phyloP scores from a whole-genome alignment of 2,797 vertebrate genomes.

The Etheostoma nigrum region DNA sequence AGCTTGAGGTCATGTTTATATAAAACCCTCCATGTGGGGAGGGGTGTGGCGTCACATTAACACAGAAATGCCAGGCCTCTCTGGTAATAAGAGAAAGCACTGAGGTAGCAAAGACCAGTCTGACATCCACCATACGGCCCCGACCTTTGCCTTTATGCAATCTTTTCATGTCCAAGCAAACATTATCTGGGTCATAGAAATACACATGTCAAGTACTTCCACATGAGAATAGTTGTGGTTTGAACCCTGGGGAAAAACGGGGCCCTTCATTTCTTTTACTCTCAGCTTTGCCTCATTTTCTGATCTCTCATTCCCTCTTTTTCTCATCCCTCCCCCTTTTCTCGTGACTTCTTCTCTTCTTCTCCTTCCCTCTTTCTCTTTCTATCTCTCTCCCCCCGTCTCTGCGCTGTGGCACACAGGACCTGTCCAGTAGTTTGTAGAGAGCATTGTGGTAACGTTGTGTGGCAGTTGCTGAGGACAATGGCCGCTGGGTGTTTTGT shows the following conservation, averaged over 20 bases:
- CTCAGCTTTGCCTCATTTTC: conserved; percentile 6
- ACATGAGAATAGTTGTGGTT: conserved; percentile 52
- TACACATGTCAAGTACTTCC: conserved; percentile 60
- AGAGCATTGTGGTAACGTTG: conserved; percentile 67
- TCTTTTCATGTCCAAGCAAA: conserved; percentile 57
- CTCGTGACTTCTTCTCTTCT: conserved; percentile 5
- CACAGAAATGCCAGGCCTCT: conserved; percentile 60
- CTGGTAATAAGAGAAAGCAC: conserved; percentile 52
- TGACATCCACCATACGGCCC: conserved; percentile 31
- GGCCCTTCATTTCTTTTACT: not conserved
- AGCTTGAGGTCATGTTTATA: conserved; percentile 49
- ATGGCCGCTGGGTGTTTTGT: conserved; percentile 74
- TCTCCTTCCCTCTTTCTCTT: not conserved
- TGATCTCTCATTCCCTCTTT: conserved; percentile 1
- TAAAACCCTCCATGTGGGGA: conserved; percentile 11
- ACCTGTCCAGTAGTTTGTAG: conserved; percentile 58
- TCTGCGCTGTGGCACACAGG: conserved; percentile 53
- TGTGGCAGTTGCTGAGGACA: conserved; percentile 80
- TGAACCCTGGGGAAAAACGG: conserved; percentile 34
- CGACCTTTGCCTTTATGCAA: conserved; percentile 60
- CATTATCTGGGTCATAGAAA: conserved; percentile 58
- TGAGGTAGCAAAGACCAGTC: conserved; percentile 42
- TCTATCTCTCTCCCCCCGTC: not conserved
- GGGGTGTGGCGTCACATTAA: conserved; percentile 3
- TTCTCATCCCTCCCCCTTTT: not conserved